Evolutionary conservation across 2,797 vertebrate genomes (phyloP).

Genomic region (Momotus momota): DNA sequence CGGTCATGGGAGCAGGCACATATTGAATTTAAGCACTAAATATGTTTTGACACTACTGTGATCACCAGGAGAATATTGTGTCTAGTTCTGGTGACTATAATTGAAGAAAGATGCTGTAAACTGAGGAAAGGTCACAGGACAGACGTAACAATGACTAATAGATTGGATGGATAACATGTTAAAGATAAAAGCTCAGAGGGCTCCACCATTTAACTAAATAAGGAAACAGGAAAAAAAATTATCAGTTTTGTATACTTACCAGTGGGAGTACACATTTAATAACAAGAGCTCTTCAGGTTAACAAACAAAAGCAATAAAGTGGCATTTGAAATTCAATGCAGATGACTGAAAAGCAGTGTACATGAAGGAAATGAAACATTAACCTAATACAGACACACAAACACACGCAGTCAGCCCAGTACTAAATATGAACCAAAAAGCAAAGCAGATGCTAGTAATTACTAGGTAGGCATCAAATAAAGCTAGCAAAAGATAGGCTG

Average conservation of each 20-base stretch:
- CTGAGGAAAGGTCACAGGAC: not conserved
- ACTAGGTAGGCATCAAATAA: not conserved
- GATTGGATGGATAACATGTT: not conserved
- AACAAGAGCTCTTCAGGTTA: not conserved
- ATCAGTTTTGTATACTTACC: not conserved
- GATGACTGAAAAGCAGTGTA: not conserved
- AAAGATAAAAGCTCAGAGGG: not conserved
- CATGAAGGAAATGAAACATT: not conserved
- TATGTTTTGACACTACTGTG: not conserved
- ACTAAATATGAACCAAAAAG: not conserved
- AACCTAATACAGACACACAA: not conserved
- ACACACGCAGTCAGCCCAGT: not conserved
- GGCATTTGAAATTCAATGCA: not conserved
- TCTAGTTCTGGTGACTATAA: not conserved
- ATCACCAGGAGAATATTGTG: not conserved
- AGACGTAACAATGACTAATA: not conserved
- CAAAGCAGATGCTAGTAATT: not conserved
- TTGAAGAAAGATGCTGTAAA: conserved; percentile 24
- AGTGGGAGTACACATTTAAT: not conserved
- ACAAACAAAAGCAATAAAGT: not conserved
- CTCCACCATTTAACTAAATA: not conserved
- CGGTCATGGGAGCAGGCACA: not conserved
- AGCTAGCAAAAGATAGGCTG: not conserved
- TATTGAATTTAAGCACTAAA: not conserved
- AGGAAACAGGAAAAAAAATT: not conserved